Base-by-base conservation (phyloP, 64 coral and sea anemone genomes). In the Pocillopora verrucosa region DNA sequence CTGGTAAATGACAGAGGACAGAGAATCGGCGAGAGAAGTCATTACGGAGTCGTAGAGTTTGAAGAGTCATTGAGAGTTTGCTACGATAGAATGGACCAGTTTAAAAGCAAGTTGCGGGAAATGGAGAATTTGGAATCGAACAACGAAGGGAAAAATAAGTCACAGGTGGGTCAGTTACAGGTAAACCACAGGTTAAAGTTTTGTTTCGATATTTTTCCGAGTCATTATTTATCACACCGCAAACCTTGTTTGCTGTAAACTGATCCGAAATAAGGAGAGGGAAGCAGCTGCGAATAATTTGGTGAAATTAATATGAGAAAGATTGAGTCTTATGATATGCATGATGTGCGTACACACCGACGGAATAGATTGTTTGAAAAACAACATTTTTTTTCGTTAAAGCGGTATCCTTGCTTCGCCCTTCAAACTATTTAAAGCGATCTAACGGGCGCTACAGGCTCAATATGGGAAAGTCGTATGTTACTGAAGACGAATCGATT, bases 41-140 rank as follows among this genome's bases (percentile, higher is more conserved):
- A 93, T 58, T 88, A 87, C 56, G 57, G 87, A 16, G 67, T 91
- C 56, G 91, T 74, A 36, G 95, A 96, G 61, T 96, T 96, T 37
- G 78, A 91, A 73, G 67, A 69, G 34, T 91, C 91, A 3, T 60
- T 96, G 36, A 93, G 88, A 82, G 91, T 91, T 65, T 93, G 91
- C 56, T 77, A 62, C 82, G 91, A 93, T 45, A 83, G 88, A 84
- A 72, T 96, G 16, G 70, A 88, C 2, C 88, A 96, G 26, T 90
- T 75, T 24, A 93, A 65, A 25, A 10, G 58, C 13, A 93, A 76
- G 15, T 20, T 93, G 56, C 22, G 64, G 26, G 88, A 91, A 78
- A 9, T 91, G 56, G 61, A 87, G 16, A 78, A 63, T 88, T 86
- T 67, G 51, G 77, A 80, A 9, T 94, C 82, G 10, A 24, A 72